phyloP scores from a whole-genome alignment of 2,797 vertebrate species.

The Tragopan temminckii region DNA sequence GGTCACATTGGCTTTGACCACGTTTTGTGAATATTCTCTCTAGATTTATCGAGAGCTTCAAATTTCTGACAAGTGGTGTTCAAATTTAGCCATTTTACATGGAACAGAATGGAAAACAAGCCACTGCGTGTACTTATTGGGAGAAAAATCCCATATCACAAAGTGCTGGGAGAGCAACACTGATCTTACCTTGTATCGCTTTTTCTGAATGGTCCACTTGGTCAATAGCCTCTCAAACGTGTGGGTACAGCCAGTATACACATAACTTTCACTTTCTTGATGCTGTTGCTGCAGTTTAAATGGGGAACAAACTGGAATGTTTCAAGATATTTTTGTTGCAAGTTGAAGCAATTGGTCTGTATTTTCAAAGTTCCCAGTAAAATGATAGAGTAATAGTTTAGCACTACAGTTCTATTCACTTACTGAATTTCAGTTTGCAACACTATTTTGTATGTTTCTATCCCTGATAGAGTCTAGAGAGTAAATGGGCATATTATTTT shows the following conservation, averaged over 20 bases:
- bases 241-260: not conserved
- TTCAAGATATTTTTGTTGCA: conserved; percentile 70
- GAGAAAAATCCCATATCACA: not conserved
- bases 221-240: conserved; percentile 13
- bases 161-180: conserved; percentile 28
- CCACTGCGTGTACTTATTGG: not conserved
- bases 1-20: conserved; percentile 76
- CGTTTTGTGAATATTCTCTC: conserved; percentile 57
- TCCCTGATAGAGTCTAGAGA: conserved; percentile 67
- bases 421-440: conserved; percentile 68
- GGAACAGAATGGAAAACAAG: not conserved
- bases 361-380: conserved; percentile 71
- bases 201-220: conserved; percentile 39
- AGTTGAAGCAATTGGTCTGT: conserved; percentile 60
- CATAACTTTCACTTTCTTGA: not conserved
- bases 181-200: not conserved
- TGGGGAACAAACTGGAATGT: conserved; percentile 81
- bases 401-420: conserved; percentile 78
- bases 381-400: conserved; percentile 67
- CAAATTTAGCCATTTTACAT: conserved; percentile 16
- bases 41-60: conserved; percentile 67
- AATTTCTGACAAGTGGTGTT: conserved; percentile 62
- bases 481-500: conserved; percentile 72
- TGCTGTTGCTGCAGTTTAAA: conserved; percentile 68
- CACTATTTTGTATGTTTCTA: conserved; percentile 78